Evolutionary conservation across 2,113 vertebrate genomes (phyloP).

Genomic region (Boleophthalmus pectinirostris): DNA sequence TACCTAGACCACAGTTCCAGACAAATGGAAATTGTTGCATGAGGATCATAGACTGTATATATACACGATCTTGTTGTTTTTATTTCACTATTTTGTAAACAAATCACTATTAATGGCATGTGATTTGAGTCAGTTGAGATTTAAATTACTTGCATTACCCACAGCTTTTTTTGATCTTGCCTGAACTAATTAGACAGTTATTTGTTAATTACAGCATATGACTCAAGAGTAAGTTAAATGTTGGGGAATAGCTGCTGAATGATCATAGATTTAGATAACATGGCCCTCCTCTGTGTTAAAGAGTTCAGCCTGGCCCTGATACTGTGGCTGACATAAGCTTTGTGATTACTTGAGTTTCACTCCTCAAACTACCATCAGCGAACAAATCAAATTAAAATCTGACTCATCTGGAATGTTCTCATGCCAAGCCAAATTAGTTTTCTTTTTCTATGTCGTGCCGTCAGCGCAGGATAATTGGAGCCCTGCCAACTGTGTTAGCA

Average conservation of each 20-base stretch:
- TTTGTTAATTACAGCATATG: no score
- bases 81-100: no score
- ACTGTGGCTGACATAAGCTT: background rate
- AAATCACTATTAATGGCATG: no score
- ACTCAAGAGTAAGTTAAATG: background rate
- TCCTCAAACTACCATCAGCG: constrained; percentile 19
- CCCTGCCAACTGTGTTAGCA: constrained; percentile 53
- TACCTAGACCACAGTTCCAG: background rate
- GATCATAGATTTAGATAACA: background rate
- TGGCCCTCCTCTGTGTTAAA: background rate
- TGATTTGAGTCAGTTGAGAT: no score
- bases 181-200: no score
- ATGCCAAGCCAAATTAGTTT: constrained; percentile 36
- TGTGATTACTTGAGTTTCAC: constrained; percentile 12
- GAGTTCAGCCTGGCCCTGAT: background rate
- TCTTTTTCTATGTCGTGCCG: constrained; percentile 48
- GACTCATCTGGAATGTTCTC: constrained; percentile 35
- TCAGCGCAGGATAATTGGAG: constrained; percentile 44
- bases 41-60: no score
- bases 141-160: no score
- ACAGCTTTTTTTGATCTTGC: no score
- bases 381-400: constrained; percentile 24
- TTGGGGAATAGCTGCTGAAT: background rate
- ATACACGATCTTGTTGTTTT: no score
- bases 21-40: no score